These are phyloP conservation scores for Empis stercorea DNA, from an alignment of 2,888 invertebrate genomes.

Conservation along the genomic window DNA sequence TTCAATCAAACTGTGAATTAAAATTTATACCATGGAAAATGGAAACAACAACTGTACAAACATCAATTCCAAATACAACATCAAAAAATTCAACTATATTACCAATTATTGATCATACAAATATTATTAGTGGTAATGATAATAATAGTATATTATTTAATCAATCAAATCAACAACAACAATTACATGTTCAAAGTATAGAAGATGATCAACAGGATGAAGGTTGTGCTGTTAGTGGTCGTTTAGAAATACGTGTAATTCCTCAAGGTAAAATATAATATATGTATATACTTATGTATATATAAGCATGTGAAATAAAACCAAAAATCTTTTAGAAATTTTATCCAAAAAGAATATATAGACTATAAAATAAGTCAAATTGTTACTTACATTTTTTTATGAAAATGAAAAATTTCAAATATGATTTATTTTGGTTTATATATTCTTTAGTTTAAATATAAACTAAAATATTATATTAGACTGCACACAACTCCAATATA, in stretches of 20 bases:
- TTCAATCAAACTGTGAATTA: slow-evolving; percentile 15
- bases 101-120: slow-evolving; percentile 4
- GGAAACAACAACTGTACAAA: slow-evolving; percentile 10
- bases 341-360: too few species aligned
- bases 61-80: background rate
- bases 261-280: slow-evolving; percentile 34
- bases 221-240: slow-evolving; percentile 55
- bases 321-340: too few species aligned
- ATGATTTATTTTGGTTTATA: too few species aligned
- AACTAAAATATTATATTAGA: too few species aligned
- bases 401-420: too few species aligned
- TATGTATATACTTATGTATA: too few species aligned
- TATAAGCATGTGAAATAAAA: too few species aligned
- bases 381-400: too few species aligned
- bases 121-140: background rate
- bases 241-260: slow-evolving; percentile 69
- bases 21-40: slow-evolving; percentile 16
- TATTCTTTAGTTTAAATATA: too few species aligned
- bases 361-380: too few species aligned
- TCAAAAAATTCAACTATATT: slow-evolving; percentile 13
- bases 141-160: slow-evolving; percentile 4
- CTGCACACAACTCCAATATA: too few species aligned
- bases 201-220: slow-evolving; percentile 23
- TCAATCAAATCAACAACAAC: slow-evolving; percentile 5
- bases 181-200: slow-evolving; percentile 2